A percentile compares a stretch with the other conserved stretches of the same genome.
phyloP scores from a whole-genome alignment of 1,140 invertebrate genomes.

The Pseudomyrmex pallidus region DNA sequence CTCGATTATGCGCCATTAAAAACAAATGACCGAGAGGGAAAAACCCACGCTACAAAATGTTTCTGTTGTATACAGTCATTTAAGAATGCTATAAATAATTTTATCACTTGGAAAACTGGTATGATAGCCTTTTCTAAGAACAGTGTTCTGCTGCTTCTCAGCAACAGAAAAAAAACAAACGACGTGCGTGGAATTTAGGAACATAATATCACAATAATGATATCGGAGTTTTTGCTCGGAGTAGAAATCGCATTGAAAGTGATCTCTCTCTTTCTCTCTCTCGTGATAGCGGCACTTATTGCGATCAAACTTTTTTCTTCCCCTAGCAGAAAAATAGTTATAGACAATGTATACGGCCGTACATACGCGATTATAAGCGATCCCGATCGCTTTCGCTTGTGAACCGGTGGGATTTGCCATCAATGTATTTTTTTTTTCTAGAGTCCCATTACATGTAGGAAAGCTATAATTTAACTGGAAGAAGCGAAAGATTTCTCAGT shows the following conservation, averaged over 20 bases:
- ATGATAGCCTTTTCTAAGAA: constrained; percentile 74
- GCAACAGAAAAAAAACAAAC: constrained; percentile 37
- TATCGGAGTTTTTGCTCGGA: constrained; percentile 24
- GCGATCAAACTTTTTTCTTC: constrained; percentile 51
- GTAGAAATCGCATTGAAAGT: constrained; percentile 60
- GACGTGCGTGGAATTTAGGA: constrained; percentile 67
- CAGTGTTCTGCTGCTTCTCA: constrained; percentile 64
- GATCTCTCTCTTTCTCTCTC: constrained; percentile 24
- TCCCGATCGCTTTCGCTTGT: constrained; percentile 31
- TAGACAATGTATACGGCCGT: neutral
- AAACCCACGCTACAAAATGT: neutral
- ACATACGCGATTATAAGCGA: constrained; percentile 37
- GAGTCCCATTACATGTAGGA: neutral
- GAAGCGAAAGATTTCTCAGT: too few species aligned
- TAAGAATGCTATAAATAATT: constrained; percentile 77
- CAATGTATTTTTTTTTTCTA: neutral
- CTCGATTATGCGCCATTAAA: neutral
- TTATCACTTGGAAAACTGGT: constrained; percentile 79
- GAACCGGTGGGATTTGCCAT: neutral
- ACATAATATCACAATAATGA: constrained; percentile 21
- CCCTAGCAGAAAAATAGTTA: constrained; percentile 48
- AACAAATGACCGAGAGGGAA: constrained; percentile 1
- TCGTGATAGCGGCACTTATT: constrained; percentile 67
- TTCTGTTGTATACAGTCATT: constrained; percentile 62
- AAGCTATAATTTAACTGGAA: neutral